Evolutionary conservation across 2,797 vertebrate species (phyloP), one percentile per base, ranked within the genome.

Genomic region (Chelon auratus): DNA sequence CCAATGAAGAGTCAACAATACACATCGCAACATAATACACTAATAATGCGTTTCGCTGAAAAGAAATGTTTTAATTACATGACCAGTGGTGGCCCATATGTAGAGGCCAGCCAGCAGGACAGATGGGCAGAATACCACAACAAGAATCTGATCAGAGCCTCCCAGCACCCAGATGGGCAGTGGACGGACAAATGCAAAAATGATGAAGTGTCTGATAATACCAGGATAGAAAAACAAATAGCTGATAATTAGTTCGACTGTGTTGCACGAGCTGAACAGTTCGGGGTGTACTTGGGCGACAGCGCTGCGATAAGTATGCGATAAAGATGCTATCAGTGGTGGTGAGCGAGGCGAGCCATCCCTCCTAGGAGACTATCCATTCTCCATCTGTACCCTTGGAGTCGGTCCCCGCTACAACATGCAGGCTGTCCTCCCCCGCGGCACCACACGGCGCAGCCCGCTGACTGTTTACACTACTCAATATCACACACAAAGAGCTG

Each of bases 351-450:
- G 83, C 63, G 42, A 75, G 71, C 72, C 81, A 50, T 75, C 78
- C 88, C 78, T 89, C 85, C 87, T 74, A 82, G 68, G 87, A 85
- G 80, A 86, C 82, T 84, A 87, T 86, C 82, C 82, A 59, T 87
- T 87, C 90, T 92, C 93, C 92, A 93, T 94, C 92, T 93, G 93
- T 85, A 88, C 82, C 56, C 78, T 91, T 89, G 85, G 88, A 93
- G 72, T 62, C 7, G 4, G 80, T 77, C 82, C 85, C 73, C 43
- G 48, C 86, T 62, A 63, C 78, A 77, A 72, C 88, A 73, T 61
- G 72, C 72, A 77, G 87, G 57, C 86, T 75, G 71, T 86, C 83
- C 81, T 88, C 85, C 82, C 83, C 85, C 72, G 39, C 57, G 78
- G 83, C 87, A 75, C 85, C 88, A 88, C 64, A 56, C 75, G 66